These are phyloP conservation scores for Chelonus insularis DNA, from an alignment of 1,140 invertebrate species.

Conservation along the genomic window DNA sequence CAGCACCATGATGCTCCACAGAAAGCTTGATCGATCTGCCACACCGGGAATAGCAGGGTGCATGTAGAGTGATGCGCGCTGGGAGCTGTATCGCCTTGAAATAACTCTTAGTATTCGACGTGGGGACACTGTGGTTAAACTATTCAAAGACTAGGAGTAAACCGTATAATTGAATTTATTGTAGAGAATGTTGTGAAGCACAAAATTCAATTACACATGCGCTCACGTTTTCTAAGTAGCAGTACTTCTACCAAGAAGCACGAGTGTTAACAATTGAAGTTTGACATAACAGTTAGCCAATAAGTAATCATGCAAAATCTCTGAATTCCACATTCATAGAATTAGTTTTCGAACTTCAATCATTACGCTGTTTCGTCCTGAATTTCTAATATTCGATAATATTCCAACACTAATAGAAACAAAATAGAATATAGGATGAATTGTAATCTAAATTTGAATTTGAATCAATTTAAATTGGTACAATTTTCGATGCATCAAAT, in stretches of 20 bases:
- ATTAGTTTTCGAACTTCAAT: too few relatives aligned
- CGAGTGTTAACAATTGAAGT: constrained; percentile 24
- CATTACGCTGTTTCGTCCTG: too few relatives aligned
- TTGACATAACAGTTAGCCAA: constrained; percentile 4
- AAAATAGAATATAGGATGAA: too few relatives aligned
- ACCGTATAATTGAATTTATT: constrained; percentile 31
- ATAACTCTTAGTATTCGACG: constrained; percentile 26
- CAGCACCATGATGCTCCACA: not conserved
- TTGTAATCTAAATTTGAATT: too few relatives aligned
- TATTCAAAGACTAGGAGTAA: constrained; percentile 6
- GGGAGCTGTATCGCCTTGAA: constrained; percentile 14
- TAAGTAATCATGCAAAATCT: constrained; percentile 8
- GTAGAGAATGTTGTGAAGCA: constrained; percentile 18
- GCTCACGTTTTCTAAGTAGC: constrained; percentile 6
- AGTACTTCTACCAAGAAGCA: not conserved
- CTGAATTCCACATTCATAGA: too few relatives aligned
- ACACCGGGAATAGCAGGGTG: constrained; percentile 8
- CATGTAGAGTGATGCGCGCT: constrained; percentile 20
- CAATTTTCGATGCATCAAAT: too few relatives aligned
- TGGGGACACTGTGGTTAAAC: constrained; percentile 15
- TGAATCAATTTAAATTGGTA: too few relatives aligned
- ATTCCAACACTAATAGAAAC: not conserved
- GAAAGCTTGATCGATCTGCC: constrained; percentile 23
- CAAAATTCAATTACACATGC: constrained; percentile 32
- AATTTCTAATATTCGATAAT: too few relatives aligned